Conservation (phyloP, 2,888 invertebrate species). For the Pterostichus niger region DNA sequence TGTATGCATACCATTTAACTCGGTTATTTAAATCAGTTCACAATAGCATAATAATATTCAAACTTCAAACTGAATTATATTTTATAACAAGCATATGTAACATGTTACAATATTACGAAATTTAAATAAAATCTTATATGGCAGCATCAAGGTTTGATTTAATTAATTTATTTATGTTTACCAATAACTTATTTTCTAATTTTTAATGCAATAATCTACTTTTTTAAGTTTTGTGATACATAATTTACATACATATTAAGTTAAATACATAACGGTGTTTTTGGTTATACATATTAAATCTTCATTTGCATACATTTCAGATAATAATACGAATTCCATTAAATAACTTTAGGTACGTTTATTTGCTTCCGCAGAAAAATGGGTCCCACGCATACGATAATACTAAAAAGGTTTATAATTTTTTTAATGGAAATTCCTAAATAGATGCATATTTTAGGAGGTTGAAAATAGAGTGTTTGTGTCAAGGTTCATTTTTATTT, state of each 20-base stretch:
- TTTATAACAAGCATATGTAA: conserved; percentile 7
- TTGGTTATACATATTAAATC: conserved; percentile 1
- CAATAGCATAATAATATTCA: neutral
- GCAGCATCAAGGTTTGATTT: conserved; percentile 14
- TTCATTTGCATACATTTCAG: conserved; percentile 1
- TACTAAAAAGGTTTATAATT: too few species aligned
- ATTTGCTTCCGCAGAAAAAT: neutral
- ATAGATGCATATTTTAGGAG: too few species aligned
- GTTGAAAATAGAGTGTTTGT: too few species aligned
- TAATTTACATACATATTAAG: conserved; percentile 17
- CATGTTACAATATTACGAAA: conserved; percentile 15
- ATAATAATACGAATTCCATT: conserved; percentile 1
- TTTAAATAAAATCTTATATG: conserved; percentile 12
- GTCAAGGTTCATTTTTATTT: too few species aligned
- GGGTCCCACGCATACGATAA: too few species aligned
- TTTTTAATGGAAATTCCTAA: too few species aligned
- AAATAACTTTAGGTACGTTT: neutral
- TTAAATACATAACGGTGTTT: conserved; percentile 1
- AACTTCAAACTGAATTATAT: neutral
- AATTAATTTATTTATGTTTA: conserved; percentile 8
- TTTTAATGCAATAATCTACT: conserved; percentile 31
- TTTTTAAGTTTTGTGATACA: neutral
- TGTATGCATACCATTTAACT: conserved; percentile 18
- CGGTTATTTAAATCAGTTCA: neutral
- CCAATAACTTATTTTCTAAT: conserved; percentile 18